Conservation (phyloP, 30 jellyfish, hydroid and myxozoan species). For the Aurelia aurita complex sp. Pacific region DNA sequence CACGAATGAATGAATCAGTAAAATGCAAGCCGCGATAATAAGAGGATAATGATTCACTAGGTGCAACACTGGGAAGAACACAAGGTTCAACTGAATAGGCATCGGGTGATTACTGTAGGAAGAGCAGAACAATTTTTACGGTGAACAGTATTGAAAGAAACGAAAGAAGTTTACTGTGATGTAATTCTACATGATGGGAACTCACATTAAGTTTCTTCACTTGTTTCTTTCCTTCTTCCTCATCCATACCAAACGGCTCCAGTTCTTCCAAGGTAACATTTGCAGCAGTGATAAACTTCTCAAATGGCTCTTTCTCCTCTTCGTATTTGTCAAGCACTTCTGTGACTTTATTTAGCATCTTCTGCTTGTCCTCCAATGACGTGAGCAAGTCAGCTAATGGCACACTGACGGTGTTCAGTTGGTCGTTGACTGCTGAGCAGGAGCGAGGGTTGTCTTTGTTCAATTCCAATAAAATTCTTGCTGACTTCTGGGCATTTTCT, state of each 20-base stretch:
- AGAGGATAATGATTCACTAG: too few species aligned
- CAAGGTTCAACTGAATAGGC: too few species aligned
- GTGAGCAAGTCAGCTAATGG: conserved; percentile 86
- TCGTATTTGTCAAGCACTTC: conserved; percentile 74
- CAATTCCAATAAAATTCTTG: conserved; percentile 52
- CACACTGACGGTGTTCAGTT: conserved; percentile 70
- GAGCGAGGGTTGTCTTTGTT: conserved; percentile 81
- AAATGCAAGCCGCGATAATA: too few species aligned
- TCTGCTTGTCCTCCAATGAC: conserved; percentile 69
- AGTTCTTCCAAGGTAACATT: conserved; percentile 53
- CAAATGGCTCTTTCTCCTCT: conserved; percentile 85
- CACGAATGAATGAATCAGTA: too few species aligned
- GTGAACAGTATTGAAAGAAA: too few species aligned
- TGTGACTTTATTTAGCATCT: conserved; percentile 52
- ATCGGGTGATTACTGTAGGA: too few species aligned
- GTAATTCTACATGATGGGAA: neutral
- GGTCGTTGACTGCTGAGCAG: conserved; percentile 82
- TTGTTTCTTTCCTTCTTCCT: conserved; percentile 75
- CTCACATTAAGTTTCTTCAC: conserved; percentile 80
- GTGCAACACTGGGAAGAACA: too few species aligned
- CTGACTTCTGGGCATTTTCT: conserved; percentile 74
- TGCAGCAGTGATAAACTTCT: conserved; percentile 69
- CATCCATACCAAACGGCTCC: conserved; percentile 87
- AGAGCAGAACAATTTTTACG: too few species aligned
- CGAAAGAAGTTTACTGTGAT: too few species aligned